Evolutionary conservation across 2,888 invertebrate species (phyloP), one percentile per base, ranked within the genome.

Genomic region (Euclidia mi): DNA sequence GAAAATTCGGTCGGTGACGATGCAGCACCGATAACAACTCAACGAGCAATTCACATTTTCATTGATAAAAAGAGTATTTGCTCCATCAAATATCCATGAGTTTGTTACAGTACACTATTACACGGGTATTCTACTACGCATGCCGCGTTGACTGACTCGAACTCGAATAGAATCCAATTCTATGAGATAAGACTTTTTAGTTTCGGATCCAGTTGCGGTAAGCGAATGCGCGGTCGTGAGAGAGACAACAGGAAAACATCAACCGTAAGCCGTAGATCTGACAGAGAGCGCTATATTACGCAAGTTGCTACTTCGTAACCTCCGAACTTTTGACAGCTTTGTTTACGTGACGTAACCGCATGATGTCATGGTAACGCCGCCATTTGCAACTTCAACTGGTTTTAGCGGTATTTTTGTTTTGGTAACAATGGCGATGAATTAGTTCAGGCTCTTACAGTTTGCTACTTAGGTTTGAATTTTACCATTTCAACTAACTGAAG

Each of bases 281-380:
- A 92, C 31, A 75, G 78, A 71, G 88, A 89, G 44, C 51, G 64
- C 37, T 66, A 56, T 71, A 76, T 58, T 61, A 69, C 56, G 17
- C 56, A 49, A 57, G 56, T 58, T 76, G 58, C 58, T n/a, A 46
- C 52, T 38, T 46, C 47, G 29, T 55, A 64, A 56, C 55, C 55
- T 48, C 57, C 56, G 47, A 61, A 72, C 56, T 61, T 71, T 71
- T 72, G 62, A 65, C 57, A 68, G 60, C 71, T 78, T 83, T 89
- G 83, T 88, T 86, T 85, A 84, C 72, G 58, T 88, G 88, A 89
- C 83, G 88, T 87, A 88, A 87, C 81, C 81, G 67, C 83, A 88
- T 92, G 91, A 91, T 89, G 89, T 91, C 92, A 92, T 91, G 87
- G 87, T 76, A 89, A 89, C 85, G 80, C 67, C 59, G 69, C 57